Percentiles rank a stretch among this genome's conserved stretches.
phyloP scores from a whole-genome alignment of 2,888 invertebrate genomes.

The Drosophila hamatofila region DNA sequence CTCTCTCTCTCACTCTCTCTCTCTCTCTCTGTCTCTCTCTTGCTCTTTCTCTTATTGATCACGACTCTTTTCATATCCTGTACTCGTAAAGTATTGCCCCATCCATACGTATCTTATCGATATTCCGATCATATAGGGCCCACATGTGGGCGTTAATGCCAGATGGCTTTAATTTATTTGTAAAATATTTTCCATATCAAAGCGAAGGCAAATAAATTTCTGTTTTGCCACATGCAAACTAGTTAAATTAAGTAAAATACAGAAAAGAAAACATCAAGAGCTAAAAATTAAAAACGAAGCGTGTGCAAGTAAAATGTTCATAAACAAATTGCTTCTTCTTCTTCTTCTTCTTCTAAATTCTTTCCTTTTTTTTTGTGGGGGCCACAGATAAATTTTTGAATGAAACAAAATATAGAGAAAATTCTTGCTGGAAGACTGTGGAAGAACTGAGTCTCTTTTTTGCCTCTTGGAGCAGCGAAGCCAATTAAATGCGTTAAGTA shows the following conservation, averaged over 20 bases:
- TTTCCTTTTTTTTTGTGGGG: slow-evolving; percentile 21
- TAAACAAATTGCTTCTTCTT: slow-evolving; percentile 55
- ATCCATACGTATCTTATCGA: slow-evolving; percentile 14
- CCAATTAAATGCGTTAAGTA: slow-evolving; percentile 63
- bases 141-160: slow-evolving; percentile 62
- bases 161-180: slow-evolving; percentile 81
- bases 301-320: slow-evolving; percentile 63
- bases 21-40: neutral
- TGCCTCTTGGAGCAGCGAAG: slow-evolving; percentile 45
- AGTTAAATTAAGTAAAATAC: slow-evolving; percentile 34
- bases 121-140: slow-evolving; percentile 19
- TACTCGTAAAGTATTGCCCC: neutral
- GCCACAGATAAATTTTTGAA: slow-evolving; percentile 17
- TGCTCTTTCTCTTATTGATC: slow-evolving; percentile 19
- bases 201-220: slow-evolving; percentile 68
- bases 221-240: slow-evolving; percentile 59
- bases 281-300: slow-evolving; percentile 54
- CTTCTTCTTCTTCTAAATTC: slow-evolving; percentile 1
- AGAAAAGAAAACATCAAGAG: neutral
- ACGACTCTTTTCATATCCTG: slow-evolving; percentile 55
- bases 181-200: slow-evolving; percentile 80
- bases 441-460: slow-evolving; percentile 24
- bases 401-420: slow-evolving; percentile 1
- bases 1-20: neutral
- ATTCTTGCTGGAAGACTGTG: slow-evolving; percentile 35